Conservation (phyloP, 2,797 vertebrate species). For the Protonibea diacanthus region DNA sequence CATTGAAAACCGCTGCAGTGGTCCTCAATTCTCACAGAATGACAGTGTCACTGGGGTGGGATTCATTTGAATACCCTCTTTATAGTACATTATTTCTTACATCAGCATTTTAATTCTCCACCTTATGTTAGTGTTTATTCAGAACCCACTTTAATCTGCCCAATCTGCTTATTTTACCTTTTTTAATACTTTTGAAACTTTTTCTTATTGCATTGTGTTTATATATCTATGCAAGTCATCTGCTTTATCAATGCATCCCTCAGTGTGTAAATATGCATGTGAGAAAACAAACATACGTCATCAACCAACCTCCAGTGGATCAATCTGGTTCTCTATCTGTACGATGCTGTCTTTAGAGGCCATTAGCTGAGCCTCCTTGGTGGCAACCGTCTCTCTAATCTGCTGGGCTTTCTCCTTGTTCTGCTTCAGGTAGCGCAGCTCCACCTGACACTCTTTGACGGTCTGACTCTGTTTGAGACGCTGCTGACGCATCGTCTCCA, state of each 20-base stretch:
- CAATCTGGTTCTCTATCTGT: conserved; percentile 90
- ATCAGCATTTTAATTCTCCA: no score
- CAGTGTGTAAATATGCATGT: not conserved
- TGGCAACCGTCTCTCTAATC: conserved; percentile 87
- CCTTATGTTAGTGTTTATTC: no score
- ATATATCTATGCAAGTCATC: no score
- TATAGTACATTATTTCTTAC: no score
- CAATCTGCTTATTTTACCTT: no score
- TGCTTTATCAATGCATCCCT: not conserved
- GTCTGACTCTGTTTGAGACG: conserved; percentile 87
- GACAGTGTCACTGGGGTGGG: no score
- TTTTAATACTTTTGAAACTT: no score
- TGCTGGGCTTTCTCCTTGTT: conserved; percentile 97
- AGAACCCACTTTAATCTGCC: no score
- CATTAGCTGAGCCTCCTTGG: conserved; percentile 91
- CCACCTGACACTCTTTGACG: conserved; percentile 91
- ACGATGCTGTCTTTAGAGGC: conserved; percentile 92
- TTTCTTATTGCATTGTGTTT: no score
- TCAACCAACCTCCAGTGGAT: conserved; percentile 91
- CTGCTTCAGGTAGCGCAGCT: conserved; percentile 93
- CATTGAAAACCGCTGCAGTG: no score
- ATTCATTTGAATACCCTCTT: no score
- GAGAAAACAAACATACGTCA: not conserved
- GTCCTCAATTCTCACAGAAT: no score
- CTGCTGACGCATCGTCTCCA: conserved; percentile 93